These are phyloP conservation scores for Mactromeris polynyma DNA, from an alignment of 2,888 invertebrate species.

Conservation along the genomic window DNA sequence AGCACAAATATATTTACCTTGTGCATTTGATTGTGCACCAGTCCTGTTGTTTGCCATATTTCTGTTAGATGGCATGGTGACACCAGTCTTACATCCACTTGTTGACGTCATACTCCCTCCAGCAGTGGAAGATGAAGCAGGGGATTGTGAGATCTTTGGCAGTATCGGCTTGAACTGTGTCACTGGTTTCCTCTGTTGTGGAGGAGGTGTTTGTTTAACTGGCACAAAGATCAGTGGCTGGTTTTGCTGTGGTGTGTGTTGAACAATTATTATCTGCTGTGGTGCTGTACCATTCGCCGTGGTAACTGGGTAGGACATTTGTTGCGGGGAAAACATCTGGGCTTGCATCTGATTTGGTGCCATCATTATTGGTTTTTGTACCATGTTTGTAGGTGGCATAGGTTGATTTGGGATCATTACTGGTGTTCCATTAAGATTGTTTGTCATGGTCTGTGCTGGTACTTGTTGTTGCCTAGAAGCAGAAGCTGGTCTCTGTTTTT, in stretches of 20 bases:
- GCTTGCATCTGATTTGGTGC: slow-evolving; percentile 13
- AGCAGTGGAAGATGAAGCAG: neutral
- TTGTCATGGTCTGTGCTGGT: neutral
- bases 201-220: slow-evolving; percentile 31
- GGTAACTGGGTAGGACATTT: slow-evolving; percentile 28
- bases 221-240: slow-evolving; percentile 46
- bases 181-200: slow-evolving; percentile 25
- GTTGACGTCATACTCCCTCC: neutral
- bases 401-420: neutral
- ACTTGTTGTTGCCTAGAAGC: neutral
- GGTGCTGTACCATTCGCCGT: slow-evolving; percentile 25
- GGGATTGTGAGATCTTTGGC: slow-evolving; percentile 56
- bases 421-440: neutral
- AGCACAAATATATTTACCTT: slow-evolving; percentile 20
- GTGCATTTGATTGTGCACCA: slow-evolving; percentile 14
- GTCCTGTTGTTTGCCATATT: neutral
- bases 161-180: slow-evolving; percentile 53
- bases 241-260: slow-evolving; percentile 11
- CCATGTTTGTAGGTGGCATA: slow-evolving; percentile 2
- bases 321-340: slow-evolving; percentile 14
- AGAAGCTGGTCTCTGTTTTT: neutral
- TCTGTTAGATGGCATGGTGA: slow-evolving; percentile 12
- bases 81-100: neutral
- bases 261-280: slow-evolving; percentile 56
- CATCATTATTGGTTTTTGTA: slow-evolving; percentile 4